Conservation (phyloP, 1,140 invertebrate species). For the Leucophenga varia region DNA sequence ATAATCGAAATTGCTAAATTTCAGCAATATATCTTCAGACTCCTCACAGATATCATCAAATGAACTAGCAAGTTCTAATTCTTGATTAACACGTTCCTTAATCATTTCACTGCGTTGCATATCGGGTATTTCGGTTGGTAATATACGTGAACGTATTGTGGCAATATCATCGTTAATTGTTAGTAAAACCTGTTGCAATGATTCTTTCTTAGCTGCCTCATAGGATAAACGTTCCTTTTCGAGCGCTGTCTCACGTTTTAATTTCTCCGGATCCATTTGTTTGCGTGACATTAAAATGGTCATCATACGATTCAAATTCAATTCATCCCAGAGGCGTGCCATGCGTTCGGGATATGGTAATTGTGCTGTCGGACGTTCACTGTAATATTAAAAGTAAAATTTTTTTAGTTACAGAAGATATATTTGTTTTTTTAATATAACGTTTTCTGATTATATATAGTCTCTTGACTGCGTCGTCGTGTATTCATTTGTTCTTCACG, state of each 20-base stretch:
- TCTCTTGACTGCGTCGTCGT: constrained; percentile 15
- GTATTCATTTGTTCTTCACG: constrained; percentile 23
- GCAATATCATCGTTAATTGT: constrained; percentile 39
- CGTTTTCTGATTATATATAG: background rate
- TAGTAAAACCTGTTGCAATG: constrained; percentile 27
- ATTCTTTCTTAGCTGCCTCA: constrained; percentile 44
- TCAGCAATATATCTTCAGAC: constrained; percentile 23
- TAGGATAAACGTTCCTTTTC: constrained; percentile 44
- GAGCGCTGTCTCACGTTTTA: constrained; percentile 43
- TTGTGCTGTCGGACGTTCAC: too few relatives aligned
- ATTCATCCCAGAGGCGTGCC: constrained; percentile 42
- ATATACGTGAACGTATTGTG: constrained; percentile 34
- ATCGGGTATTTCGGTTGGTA: constrained; percentile 39
- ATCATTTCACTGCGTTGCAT: constrained; percentile 44
- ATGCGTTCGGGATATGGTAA: constrained; percentile 37
- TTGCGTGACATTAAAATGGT: constrained; percentile 50
- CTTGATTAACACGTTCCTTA: constrained; percentile 25
- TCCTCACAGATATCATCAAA: constrained; percentile 26
- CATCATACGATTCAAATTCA: constrained; percentile 47
- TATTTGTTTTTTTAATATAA: background rate
- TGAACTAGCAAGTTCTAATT: constrained; percentile 22
- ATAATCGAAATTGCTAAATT: constrained; percentile 29
- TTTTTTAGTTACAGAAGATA: background rate
- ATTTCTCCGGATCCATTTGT: constrained; percentile 46
- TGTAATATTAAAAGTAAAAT: background rate